These are phyloP conservation scores for Pipistrellus pipistrellus DNA, from an alignment of 2,797 vertebrate genomes.

Conservation along the genomic window DNA sequence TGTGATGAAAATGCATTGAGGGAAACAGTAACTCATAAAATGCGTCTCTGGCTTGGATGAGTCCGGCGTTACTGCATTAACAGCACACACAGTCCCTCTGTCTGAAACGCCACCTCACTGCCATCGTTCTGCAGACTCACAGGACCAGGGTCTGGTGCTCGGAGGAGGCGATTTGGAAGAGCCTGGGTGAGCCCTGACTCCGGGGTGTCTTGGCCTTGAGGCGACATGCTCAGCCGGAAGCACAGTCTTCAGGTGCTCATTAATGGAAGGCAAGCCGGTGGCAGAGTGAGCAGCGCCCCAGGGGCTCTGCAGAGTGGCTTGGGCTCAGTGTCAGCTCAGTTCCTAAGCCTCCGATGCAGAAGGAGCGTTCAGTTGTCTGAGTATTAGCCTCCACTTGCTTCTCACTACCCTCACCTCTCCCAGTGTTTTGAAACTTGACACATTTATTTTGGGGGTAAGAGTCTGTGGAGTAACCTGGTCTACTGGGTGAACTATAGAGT, in stretches of 20 bases:
- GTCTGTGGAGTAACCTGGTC: neutral
- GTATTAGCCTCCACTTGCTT: neutral
- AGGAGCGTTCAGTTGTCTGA: neutral
- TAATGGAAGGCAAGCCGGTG: neutral
- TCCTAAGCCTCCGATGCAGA: neutral
- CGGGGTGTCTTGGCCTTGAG: neutral
- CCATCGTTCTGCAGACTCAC: neutral
- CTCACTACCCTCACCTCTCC: neutral
- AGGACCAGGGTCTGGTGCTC: neutral
- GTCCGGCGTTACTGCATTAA: neutral
- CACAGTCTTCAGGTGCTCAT: neutral
- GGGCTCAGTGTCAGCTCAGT: neutral
- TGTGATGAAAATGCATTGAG: conserved; percentile 35
- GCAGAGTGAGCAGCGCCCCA: neutral
- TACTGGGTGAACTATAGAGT: neutral
- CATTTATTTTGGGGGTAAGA: neutral
- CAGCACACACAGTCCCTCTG: neutral
- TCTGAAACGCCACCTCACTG: neutral
- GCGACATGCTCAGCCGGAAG: neutral
- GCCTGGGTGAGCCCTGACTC: neutral
- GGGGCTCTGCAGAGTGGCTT: neutral
- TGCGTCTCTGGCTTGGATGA: neutral
- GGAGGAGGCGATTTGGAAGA: neutral
- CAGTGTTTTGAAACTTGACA: neutral
- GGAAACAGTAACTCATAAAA: conserved; percentile 11